Conservation (phyloP, 53 echinoderm and acorn worm species). For the Apostichopus leukothele region DNA sequence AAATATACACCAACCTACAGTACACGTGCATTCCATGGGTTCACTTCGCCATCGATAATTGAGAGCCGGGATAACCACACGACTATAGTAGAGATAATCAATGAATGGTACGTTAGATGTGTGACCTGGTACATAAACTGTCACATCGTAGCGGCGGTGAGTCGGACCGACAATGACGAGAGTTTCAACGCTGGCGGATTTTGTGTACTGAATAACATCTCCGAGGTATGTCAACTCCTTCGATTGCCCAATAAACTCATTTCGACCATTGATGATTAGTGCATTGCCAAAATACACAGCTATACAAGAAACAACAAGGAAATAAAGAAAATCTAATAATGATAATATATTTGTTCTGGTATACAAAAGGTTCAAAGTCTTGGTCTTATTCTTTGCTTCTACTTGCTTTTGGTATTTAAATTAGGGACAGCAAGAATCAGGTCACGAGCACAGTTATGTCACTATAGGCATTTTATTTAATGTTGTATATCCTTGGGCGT, state of each 20-base stretch:
- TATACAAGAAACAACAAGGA: neutral
- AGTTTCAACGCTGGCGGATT: neutral
- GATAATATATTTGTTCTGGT: no score
- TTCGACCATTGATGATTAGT: neutral
- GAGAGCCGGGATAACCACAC: neutral
- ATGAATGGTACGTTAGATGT: neutral
- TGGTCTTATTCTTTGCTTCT: no score
- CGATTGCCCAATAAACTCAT: neutral
- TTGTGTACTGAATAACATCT: neutral
- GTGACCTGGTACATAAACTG: neutral
- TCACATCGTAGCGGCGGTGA: neutral
- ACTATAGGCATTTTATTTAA: no score
- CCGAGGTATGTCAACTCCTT: neutral
- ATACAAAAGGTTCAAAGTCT: no score
- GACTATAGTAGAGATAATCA: neutral
- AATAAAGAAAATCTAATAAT: no score
- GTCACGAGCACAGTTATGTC: no score
- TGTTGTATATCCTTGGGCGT: no score
- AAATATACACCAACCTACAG: neutral
- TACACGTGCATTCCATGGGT: neutral
- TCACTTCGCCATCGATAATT: neutral
- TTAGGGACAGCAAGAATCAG: no score
- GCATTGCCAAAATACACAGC: neutral
- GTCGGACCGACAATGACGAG: neutral
- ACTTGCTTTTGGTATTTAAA: no score